phyloP scores from a whole-genome alignment of 2,797 vertebrate species.

The Syngnathus rostellatus region DNA sequence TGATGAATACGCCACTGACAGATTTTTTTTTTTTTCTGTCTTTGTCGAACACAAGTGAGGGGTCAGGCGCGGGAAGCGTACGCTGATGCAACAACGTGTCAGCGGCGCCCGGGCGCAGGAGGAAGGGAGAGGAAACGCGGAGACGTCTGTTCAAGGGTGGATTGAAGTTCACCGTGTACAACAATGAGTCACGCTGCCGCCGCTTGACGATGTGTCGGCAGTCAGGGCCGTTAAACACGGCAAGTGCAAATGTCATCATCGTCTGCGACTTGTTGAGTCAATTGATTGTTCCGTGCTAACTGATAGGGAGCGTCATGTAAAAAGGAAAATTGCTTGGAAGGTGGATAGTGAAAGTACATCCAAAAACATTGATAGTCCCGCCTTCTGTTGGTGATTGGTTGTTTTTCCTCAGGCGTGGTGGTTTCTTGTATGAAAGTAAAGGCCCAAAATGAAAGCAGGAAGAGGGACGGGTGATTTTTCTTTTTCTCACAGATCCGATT shows the following conservation, averaged over 20 bases:
- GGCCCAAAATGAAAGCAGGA: background rate
- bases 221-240: background rate
- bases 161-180: conserved; percentile 26
- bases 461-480: background rate
- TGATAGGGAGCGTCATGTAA: background rate
- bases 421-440: background rate
- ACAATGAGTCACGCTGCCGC: conserved; percentile 19
- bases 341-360: background rate
- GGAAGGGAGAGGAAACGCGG: conserved; percentile 1
- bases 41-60: conserved; percentile 3
- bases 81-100: conserved; percentile 33
- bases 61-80: conserved; percentile 4
- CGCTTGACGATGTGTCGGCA: background rate
- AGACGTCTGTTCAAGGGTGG: conserved; percentile 23
- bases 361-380: background rate
- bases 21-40: conserved; percentile 9
- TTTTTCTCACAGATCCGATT: background rate
- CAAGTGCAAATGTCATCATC: background rate
- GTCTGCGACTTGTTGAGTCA: background rate
- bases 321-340: background rate
- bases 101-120: conserved; percentile 26
- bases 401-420: background rate
- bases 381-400: background rate
- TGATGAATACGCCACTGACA: conserved; percentile 46
- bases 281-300: background rate